Evolutionary conservation across 37 sponge, comb jelly and placozoan genomes (phyloP).

Genomic region (Halichondria panicea): DNA sequence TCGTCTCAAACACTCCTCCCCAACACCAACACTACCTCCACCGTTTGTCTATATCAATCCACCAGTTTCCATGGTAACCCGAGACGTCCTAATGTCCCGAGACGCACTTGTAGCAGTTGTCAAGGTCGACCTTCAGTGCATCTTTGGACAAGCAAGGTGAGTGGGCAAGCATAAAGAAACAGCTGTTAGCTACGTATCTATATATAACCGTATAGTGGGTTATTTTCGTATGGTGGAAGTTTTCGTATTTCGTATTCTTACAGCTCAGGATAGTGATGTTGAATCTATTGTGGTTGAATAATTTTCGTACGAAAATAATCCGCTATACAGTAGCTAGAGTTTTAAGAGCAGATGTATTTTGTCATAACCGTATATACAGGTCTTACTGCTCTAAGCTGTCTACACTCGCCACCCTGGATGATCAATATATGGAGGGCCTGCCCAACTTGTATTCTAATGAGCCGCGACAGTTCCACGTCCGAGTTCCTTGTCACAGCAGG

Average conservation of each 20-base stretch:
- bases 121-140: constrained; percentile 36
- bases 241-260: not conserved
- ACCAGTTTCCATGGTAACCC: constrained; percentile 46
- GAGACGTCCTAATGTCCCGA: constrained; percentile 22
- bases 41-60: constrained; percentile 17
- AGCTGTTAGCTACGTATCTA: no score
- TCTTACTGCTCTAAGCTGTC: constrained; percentile 18
- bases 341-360: not conserved
- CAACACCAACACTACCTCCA: constrained; percentile 50
- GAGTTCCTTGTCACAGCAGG: constrained; percentile 50
- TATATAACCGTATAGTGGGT: no score
- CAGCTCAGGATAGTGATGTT: not conserved
- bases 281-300: no score
- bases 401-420: constrained; percentile 34
- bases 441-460: constrained; percentile 62
- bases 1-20: constrained; percentile 31
- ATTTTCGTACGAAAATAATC: no score
- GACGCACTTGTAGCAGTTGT: constrained; percentile 28
- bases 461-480: constrained; percentile 66
- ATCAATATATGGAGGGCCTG: constrained; percentile 32
- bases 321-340: no score
- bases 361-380: constrained; percentile 7
- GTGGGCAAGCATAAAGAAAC: no score
- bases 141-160: constrained; percentile 65
- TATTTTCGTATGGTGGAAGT: not conserved